Percentiles rank a stretch among this genome's conserved stretches.
phyloP scores from a whole-genome alignment of 2,113 vertebrate species.

The Scomber japonicus region DNA sequence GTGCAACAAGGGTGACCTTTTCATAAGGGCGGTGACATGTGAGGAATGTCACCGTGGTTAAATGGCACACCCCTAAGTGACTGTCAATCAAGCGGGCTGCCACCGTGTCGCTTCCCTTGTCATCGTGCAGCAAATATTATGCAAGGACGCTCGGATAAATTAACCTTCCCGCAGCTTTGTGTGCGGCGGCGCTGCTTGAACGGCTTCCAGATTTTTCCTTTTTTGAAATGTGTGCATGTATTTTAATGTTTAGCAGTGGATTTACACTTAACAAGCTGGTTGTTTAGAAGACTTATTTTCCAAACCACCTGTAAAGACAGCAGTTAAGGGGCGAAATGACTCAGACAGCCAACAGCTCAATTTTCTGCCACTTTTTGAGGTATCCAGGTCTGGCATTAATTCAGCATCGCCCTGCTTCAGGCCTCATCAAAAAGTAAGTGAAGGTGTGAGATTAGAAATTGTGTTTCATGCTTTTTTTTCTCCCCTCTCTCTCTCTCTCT shows the following conservation, averaged over 20 bases:
- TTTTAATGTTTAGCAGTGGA: slow-evolving; percentile 23
- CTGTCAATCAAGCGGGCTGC: slow-evolving; percentile 80
- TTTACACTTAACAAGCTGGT: slow-evolving; percentile 34
- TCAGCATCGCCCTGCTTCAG: slow-evolving; percentile 59
- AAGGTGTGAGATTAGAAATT: slow-evolving; percentile 80
- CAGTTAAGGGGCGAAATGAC: slow-evolving; percentile 42
- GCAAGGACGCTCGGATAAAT: slow-evolving; percentile 57
- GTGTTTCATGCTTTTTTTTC: slow-evolving; percentile 49
- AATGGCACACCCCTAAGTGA: slow-evolving; percentile 81
- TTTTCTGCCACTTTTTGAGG: slow-evolving; percentile 61
- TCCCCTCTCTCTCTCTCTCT: neutral
- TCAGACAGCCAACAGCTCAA: slow-evolving; percentile 62
- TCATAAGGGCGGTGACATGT: slow-evolving; percentile 80
- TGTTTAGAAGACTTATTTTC: slow-evolving; percentile 48
- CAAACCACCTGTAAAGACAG: slow-evolving; percentile 60
- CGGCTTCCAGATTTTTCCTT: slow-evolving; percentile 28
- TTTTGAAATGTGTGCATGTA: slow-evolving; percentile 25
- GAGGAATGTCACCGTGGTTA: slow-evolving; percentile 80
- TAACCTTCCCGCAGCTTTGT: slow-evolving; percentile 47
- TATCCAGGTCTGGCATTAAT: slow-evolving; percentile 76
- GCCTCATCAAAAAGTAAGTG: slow-evolving; percentile 78
- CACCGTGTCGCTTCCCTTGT: slow-evolving; percentile 67
- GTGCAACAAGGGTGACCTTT: slow-evolving; percentile 84
- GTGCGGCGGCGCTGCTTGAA: slow-evolving; percentile 7
- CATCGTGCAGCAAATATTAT: slow-evolving; percentile 70